phyloP scores from a whole-genome alignment of 2,888 invertebrate species.

The Lobophora halterata region DNA sequence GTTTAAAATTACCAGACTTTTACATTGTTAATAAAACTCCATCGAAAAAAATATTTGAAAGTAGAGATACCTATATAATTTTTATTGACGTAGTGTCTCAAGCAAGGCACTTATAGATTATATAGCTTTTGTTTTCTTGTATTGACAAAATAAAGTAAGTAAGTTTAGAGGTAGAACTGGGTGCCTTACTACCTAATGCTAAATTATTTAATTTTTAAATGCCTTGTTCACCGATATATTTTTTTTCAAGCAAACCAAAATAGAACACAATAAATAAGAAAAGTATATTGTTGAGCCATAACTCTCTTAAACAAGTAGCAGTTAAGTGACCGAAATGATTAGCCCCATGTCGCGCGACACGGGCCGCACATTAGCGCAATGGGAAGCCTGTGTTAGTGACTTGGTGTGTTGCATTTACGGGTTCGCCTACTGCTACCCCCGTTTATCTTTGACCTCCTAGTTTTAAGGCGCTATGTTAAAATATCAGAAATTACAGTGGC shows the following conservation, averaged over 20 bases:
- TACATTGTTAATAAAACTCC: too few relatives aligned
- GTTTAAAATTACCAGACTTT: too few relatives aligned
- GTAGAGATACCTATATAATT: too few relatives aligned
- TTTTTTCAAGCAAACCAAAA: conserved; percentile 21
- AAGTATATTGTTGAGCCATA: conserved; percentile 45
- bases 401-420: conserved; percentile 58
- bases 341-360: conserved; percentile 66
- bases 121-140: too few relatives aligned
- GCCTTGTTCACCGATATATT: conserved; percentile 1
- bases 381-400: conserved; percentile 52
- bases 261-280: conserved; percentile 29
- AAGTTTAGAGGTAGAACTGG: too few relatives aligned
- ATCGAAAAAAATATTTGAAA: too few relatives aligned
- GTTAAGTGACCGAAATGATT: conserved; percentile 68
- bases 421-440: conserved; percentile 32
- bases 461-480: not conserved
- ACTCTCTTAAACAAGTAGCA: conserved; percentile 53
- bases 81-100: too few relatives aligned
- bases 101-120: too few relatives aligned
- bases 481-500: too few relatives aligned
- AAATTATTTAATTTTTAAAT: conserved; percentile 10
- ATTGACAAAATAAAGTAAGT: too few relatives aligned
- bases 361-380: conserved; percentile 59
- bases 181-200: conserved; percentile 2
- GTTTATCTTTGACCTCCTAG: conserved; percentile 18